Evolutionary conservation across 2,888 invertebrate species (phyloP).

Genomic region (Ectropis crepuscularia): DNA sequence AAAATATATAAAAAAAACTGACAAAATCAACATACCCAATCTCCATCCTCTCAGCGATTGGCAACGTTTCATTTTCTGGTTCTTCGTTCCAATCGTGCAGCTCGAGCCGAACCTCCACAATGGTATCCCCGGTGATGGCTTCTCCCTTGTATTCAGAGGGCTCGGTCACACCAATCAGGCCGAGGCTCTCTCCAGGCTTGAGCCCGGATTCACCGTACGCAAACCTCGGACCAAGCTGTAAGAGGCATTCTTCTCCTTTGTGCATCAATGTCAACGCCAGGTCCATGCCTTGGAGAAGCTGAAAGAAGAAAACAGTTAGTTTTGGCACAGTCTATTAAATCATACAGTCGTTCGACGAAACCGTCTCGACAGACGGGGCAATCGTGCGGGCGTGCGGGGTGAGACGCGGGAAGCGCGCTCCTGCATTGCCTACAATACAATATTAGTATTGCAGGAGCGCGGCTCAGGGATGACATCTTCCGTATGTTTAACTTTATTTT

Average conservation of each 20-base stretch:
- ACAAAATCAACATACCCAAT: conserved; percentile 86
- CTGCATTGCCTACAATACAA: too few relatives aligned
- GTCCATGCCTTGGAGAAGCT: conserved; percentile 92
- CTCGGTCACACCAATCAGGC: conserved; percentile 66
- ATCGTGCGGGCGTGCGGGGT: too few relatives aligned
- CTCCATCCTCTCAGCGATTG: conserved; percentile 87
- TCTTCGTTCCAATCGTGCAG: conserved; percentile 88
- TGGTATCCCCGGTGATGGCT: conserved; percentile 87
- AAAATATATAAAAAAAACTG: too few relatives aligned
- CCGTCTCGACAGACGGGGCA: too few relatives aligned
- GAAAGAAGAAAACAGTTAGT: conserved; percentile 29
- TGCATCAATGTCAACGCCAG: conserved; percentile 94
- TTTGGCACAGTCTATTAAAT: too few relatives aligned
- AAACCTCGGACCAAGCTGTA: conserved; percentile 91
- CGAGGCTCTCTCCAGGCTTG: conserved; percentile 75
- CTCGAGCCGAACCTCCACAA: conserved; percentile 89
- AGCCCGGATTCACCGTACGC: conserved; percentile 92
- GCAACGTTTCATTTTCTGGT: conserved; percentile 87
- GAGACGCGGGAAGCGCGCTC: too few relatives aligned
- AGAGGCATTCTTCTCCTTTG: conserved; percentile 89
- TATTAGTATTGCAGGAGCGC: too few relatives aligned
- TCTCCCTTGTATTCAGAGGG: conserved; percentile 73
- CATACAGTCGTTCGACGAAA: too few relatives aligned
- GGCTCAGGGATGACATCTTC: too few relatives aligned
- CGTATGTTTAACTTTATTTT: too few relatives aligned